A percentile compares a stretch with the other conserved stretches of the same genome.
These are phyloP conservation scores for Cryptophagus acutangulus DNA, from an alignment of 2,888 invertebrate species.

Conservation along the genomic window DNA sequence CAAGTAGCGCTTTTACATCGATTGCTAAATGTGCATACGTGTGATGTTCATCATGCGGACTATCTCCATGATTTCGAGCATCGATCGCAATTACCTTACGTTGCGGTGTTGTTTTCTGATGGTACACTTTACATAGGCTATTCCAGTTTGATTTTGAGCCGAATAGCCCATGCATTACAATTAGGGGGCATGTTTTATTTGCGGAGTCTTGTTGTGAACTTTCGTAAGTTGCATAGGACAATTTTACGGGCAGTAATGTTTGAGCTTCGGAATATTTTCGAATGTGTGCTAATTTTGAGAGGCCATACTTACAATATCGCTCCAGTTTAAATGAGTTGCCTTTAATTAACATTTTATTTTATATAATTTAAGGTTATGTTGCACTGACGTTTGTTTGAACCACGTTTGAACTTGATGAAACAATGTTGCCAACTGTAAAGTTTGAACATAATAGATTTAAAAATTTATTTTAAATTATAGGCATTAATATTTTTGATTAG, in stretches of 20 bases:
- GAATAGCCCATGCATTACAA: conserved; percentile 84
- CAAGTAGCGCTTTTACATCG: conserved; percentile 66
- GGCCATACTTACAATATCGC: too few species aligned
- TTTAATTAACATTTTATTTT: too few species aligned
- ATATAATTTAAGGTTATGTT: too few species aligned
- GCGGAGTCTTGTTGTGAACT: conserved; percentile 29
- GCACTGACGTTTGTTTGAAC: too few species aligned
- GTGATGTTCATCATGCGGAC: conserved; percentile 72
- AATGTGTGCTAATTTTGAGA: too few species aligned
- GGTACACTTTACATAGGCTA: conserved; percentile 59
- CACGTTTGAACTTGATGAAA: too few species aligned
- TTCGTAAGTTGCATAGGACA: conserved; percentile 66
- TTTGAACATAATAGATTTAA: too few species aligned
- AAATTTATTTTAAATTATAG: too few species aligned
- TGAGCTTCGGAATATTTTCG: conserved; percentile 11
- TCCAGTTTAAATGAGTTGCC: too few species aligned
- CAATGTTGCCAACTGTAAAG: too few species aligned
- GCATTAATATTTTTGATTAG: too few species aligned
- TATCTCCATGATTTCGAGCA: conserved; percentile 93
- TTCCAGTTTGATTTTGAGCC: conserved; percentile 88
- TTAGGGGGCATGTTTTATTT: conserved; percentile 53
- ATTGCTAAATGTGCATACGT: conserved; percentile 68
- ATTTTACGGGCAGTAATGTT: conserved; percentile 51
- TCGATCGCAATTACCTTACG: conserved; percentile 77
- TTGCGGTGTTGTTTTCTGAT: conserved; percentile 59